Evolutionary conservation across 2,797 vertebrate genomes (phyloP), one percentile per base, ranked within the genome.

Genomic region (Lithobates sylvaticus): DNA sequence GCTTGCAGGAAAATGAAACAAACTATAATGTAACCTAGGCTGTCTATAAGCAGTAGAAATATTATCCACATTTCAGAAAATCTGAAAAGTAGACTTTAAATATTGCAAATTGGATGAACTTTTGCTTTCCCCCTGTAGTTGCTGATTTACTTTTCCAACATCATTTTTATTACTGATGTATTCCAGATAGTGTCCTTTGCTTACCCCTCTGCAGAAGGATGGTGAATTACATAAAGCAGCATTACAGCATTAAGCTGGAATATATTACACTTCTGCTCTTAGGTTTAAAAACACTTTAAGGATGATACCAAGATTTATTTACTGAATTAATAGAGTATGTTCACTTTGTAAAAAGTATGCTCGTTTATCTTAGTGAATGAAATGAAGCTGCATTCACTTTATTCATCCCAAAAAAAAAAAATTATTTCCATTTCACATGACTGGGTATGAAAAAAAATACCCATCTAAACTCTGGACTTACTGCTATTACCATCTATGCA

Each of bases 121-220:
- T 84, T 84, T 83, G 84, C 74, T 88, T 90, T 88, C 93, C 90
- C 91, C 93, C 92, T 15, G 94, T 95, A 94, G 92, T 93, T 89
- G 91, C 89, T 93, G 89, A 78, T 89, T 88, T 92, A 92, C 92
- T 91, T 89, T 92, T 92, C 91, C 93, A 94, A 93, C 92, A 92
- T 89, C 94, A 92, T 93, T 95, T 95, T 96, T 94, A 95, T 93
- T 89, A 93, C 90, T 95, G 95, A 95, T 89, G 54, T 91, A 94
- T 94, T 93, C 95, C 95, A 96, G 95, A 95, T 76, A 67, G 76
- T 89, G 88, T 80, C 87, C 73, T 83, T 88, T 91, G 87, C 91
- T 89, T 90, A 89, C 29, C 65, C 81, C 69, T 73, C 8, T 71
- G 92, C 90, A 90, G 88, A 92, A 90, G 89, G 91, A 93, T 3